phyloP scores from a whole-genome alignment of 2,888 invertebrate genomes.

The Pilophorus perplexus region DNA sequence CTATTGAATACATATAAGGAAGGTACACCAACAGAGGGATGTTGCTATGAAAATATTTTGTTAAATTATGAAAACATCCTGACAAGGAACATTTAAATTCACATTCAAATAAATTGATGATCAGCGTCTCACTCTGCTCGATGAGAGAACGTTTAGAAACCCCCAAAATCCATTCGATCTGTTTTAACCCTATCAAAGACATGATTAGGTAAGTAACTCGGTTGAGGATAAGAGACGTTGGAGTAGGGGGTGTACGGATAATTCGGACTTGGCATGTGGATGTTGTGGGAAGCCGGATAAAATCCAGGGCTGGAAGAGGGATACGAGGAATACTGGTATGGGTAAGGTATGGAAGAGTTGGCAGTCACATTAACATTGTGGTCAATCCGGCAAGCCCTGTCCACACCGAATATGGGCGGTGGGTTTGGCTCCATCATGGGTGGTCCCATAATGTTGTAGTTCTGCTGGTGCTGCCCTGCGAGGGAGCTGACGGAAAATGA shows the following conservation, averaged over 20 bases:
- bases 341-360: conserved; percentile 50
- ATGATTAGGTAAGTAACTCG: conserved; percentile 53
- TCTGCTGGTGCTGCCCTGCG: conserved; percentile 52
- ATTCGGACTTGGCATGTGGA: conserved; percentile 68
- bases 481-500: conserved; percentile 56
- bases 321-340: conserved; percentile 52
- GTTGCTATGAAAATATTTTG: conserved; percentile 46
- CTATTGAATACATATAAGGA: too few relatives aligned
- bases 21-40: conserved; percentile 19
- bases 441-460: conserved; percentile 54
- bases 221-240: conserved; percentile 52
- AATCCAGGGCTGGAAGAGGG: conserved; percentile 47
- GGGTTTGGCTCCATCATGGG: conserved; percentile 50
- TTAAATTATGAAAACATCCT: conserved; percentile 43
- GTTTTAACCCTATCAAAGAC: conserved; percentile 57
- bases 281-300: conserved; percentile 57
- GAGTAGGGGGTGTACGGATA: conserved; percentile 60
- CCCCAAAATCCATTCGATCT: conserved; percentile 55
- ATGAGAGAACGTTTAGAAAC: conserved; percentile 53
- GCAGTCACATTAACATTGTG: conserved; percentile 48
- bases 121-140: conserved; percentile 26
- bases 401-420: too few relatives aligned
- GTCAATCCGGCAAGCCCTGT: conserved; percentile 46
- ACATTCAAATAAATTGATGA: conserved; percentile 22
- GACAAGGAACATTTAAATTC: conserved; percentile 44